phyloP scores from a whole-genome alignment of 2,113 vertebrate species.

The Rallus limicola region DNA sequence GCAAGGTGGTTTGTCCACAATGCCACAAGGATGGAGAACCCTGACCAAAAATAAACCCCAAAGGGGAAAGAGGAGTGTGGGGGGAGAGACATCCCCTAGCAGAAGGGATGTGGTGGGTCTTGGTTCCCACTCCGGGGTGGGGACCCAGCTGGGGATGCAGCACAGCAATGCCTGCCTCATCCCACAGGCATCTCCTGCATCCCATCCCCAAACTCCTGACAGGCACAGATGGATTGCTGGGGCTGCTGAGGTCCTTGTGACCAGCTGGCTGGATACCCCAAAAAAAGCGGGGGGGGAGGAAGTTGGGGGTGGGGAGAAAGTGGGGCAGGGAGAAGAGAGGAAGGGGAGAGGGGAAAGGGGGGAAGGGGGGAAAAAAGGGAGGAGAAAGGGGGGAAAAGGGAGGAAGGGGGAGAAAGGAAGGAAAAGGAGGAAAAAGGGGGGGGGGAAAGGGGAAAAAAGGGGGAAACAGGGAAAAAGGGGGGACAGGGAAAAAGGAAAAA shows the following conservation, averaged over 20 bases:
- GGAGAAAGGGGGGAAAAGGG: too few species aligned
- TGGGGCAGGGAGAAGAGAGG: too few species aligned
- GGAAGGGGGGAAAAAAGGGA: too few species aligned
- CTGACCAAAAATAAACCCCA: background rate
- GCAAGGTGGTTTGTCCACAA: background rate
- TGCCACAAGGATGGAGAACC: background rate
- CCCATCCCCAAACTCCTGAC: background rate
- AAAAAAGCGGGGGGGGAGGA: rapidly evolving
- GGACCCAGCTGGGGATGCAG: background rate
- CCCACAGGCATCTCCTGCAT: background rate
- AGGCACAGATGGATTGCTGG: background rate
- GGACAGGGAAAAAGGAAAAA: too few species aligned
- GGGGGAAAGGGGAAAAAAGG: background rate
- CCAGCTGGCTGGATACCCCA: background rate
- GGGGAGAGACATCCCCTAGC: too few species aligned
- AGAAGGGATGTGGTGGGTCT: background rate
- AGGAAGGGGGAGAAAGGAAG: too few species aligned
- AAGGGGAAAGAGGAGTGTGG: background rate
- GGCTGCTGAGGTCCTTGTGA: background rate
- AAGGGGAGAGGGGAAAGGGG: too few species aligned
- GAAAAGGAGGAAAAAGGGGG: too few species aligned
- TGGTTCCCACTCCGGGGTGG: background rate
- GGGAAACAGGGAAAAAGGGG: too few species aligned
- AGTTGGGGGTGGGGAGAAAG: too few species aligned
- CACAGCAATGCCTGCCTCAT: background rate